phyloP scores from a whole-genome alignment of 2,797 vertebrate genomes.

The Uromys caudimaculatus region DNA sequence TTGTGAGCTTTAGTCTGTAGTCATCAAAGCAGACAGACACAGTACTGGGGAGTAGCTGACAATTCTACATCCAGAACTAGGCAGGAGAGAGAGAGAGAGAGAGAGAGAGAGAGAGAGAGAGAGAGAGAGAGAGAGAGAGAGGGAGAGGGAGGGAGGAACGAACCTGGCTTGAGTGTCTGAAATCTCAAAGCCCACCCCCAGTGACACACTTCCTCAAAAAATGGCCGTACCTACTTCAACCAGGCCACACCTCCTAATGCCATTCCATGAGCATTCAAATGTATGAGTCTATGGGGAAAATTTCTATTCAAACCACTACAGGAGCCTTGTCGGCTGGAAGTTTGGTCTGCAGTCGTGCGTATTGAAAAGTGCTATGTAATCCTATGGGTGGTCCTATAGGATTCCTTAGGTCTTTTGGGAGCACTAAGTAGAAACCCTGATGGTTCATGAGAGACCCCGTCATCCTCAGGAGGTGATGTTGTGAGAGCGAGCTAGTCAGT shows the following conservation, averaged over 20 bases:
- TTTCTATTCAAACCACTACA: not conserved
- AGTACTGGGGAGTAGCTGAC: not conserved
- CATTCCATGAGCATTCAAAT: not conserved
- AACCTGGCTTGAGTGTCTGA: not conserved
- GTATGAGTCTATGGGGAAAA: not conserved
- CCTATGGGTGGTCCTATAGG: not conserved
- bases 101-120: not conserved
- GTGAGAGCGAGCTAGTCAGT: not conserved
- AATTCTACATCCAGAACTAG: not conserved
- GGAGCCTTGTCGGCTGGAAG: not conserved
- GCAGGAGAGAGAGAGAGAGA: not conserved
- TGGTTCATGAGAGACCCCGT: not conserved
- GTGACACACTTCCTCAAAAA: not conserved
- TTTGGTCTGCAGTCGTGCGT: not conserved
- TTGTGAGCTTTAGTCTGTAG: not conserved
- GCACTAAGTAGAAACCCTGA: not conserved
- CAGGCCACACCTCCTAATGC: not conserved
- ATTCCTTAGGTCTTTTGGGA: not conserved
- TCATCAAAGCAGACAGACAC: not conserved
- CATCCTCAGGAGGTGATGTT: not conserved
- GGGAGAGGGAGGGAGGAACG: too few relatives aligned
- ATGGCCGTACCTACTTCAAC: too few relatives aligned
- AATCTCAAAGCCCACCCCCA: not conserved
- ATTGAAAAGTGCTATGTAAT: not conserved
- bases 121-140: not conserved